A percentile compares a stretch with the other conserved stretches of the same genome.
Evolutionary conservation across 2,797 vertebrate genomes (phyloP).

Genomic region (Microctenopoma stevenorrisi): DNA sequence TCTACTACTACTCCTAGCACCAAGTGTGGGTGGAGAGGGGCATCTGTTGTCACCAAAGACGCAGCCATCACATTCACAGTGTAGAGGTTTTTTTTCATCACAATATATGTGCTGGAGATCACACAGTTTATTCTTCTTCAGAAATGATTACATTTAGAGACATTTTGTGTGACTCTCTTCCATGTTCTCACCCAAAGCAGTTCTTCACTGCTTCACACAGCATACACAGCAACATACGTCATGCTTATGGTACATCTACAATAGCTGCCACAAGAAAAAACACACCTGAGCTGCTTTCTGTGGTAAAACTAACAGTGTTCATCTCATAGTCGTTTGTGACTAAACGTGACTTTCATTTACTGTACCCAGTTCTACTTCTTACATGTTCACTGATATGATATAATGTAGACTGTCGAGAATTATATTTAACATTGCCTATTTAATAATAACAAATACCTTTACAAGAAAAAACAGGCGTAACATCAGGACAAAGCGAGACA

Average conservation of each 20-base stretch:
- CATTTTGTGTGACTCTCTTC: not conserved
- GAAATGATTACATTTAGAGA: not conserved
- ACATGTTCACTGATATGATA: not conserved
- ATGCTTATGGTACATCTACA: not conserved
- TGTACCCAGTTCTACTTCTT: not conserved
- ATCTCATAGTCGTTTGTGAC: no score
- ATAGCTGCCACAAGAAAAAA: constrained; percentile 10
- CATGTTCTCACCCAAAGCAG: not conserved
- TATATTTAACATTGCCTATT: not conserved
- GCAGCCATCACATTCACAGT: not conserved
- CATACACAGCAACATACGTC: no score
- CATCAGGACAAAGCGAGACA: not conserved
- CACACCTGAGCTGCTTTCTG: no score
- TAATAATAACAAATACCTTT: not conserved
- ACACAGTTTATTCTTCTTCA: not conserved
- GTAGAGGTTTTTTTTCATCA: not conserved
- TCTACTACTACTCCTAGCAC: not conserved
- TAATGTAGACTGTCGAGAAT: not conserved
- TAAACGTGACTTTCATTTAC: not conserved
- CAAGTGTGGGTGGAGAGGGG: constrained; percentile 8
- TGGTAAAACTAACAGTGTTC: no score
- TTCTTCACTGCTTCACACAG: not conserved
- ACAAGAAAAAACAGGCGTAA: not conserved
- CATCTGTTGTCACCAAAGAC: constrained; percentile 15
- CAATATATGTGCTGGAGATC: not conserved